Evolutionary conservation across 1,140 invertebrate genomes (phyloP), one percentile per base, ranked within the genome.

Genomic region (Leptoteleia sp.): DNA sequence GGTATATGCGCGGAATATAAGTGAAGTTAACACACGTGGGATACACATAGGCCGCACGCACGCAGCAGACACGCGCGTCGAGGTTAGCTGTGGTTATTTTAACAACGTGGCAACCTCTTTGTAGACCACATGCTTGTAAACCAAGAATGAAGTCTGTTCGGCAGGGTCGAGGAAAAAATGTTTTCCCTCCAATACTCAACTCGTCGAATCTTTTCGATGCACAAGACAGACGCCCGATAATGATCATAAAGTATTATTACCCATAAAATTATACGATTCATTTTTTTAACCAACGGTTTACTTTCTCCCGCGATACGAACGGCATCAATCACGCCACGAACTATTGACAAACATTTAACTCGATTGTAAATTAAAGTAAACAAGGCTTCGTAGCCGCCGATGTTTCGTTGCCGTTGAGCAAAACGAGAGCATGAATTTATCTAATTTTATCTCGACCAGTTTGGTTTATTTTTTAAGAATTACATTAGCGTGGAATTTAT

Each of bases 101-200:
- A 90, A 90, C 89, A 89, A 88, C 87, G 87, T 88, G 86, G 86
- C 85, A 89, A 87, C 82, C 87, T 89, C 89, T 90, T 88, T 88
- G 87, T 88, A 87, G 87, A 89, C 87, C 87, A 86, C 88, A 87
- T 85, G 86, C 87, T 89, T 90, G 88, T 88, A 89, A 88, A 89
- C 87, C 83, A 88, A 88, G 87, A 88, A 85, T 86, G 84, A 89
- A 89, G 87, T 89, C 87, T 86, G 87, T 84, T 89, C 84, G 81
- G 76, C 78, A 80, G 64, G 61, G 80, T 64, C 65, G 70, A 73
- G 67, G 45, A 61, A 75, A 72, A 80, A 70, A 82, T 59, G 42
- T 48, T 81, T 78, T 76, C 73, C 68, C 73, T 79, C 22, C 52
- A 57, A 64, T 76, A 68, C 72, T 54, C 31, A 52, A 82, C 40